These are phyloP conservation scores for Pituophis catenifer DNA, from an alignment of 2,113 vertebrate species.

Conservation along the genomic window DNA sequence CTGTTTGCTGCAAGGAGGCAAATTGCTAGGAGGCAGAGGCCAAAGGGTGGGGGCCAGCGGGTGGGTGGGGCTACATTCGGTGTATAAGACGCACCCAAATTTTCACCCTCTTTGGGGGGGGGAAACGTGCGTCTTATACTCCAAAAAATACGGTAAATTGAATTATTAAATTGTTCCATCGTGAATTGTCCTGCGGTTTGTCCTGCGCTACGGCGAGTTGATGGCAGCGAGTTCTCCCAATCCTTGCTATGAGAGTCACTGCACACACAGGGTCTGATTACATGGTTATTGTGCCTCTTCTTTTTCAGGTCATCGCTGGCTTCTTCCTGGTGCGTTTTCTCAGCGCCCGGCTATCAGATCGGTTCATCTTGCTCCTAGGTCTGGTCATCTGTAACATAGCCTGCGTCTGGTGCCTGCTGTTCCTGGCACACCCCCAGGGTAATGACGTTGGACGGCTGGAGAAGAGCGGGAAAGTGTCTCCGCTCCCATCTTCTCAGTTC, in stretches of 20 bases:
- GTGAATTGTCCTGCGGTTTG: no score
- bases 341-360: constrained; percentile 68
- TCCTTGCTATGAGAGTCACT: neutral
- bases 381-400: constrained; percentile 77
- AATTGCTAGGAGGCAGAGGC: no score
- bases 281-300: neutral
- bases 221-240: no score
- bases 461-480: neutral
- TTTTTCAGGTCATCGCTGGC: constrained; percentile 64
- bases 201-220: no score
- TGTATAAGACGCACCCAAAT: no score
- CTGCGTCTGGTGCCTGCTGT: constrained; percentile 79
- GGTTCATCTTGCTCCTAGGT: constrained; percentile 74
- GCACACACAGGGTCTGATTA: neutral
- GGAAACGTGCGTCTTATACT: no score
- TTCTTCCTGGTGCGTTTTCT: constrained; percentile 80
- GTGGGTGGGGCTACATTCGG: no score
- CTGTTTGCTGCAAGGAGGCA: no score
- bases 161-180: no score
- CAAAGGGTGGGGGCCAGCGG: no score
- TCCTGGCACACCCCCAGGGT: constrained; percentile 77
- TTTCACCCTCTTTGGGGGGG: no score
- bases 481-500: neutral
- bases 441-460: neutral
- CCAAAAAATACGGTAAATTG: no score